Conservation (phyloP, 2,113 vertebrate species). For the Aythya baeri region DNA sequence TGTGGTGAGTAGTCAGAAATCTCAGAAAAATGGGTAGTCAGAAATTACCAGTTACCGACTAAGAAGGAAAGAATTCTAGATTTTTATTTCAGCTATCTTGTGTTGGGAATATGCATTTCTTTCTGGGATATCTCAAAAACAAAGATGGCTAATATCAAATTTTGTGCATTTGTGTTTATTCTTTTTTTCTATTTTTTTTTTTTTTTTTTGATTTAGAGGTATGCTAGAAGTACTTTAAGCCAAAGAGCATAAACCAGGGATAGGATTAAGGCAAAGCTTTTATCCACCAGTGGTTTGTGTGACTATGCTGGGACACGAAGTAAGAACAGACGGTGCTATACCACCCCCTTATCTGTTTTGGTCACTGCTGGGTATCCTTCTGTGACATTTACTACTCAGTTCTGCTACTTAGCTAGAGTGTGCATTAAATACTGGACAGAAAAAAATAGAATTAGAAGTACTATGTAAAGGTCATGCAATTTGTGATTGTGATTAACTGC, state of each 20-base stretch:
- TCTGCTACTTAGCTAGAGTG: not conserved
- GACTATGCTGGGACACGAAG: not conserved
- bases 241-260: not conserved
- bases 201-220: not conserved
- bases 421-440: not conserved
- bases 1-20: not conserved
- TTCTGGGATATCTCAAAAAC: not conserved
- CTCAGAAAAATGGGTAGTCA: not conserved
- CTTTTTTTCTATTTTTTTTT: not conserved
- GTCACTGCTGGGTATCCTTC: not conserved
- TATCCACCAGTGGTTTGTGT: not conserved
- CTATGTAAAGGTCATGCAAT: not conserved
- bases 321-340: not conserved
- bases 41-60: not conserved
- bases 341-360: not conserved
- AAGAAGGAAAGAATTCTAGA: not conserved
- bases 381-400: not conserved
- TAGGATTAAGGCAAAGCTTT: not conserved
- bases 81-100: not conserved
- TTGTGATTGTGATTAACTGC: not conserved
- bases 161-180: not conserved
- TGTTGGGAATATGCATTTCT: not conserved
- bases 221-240: not conserved
- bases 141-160: not conserved
- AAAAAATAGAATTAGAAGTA: not conserved